Percentiles rank a stretch among this genome's conserved stretches.
phyloP scores from a whole-genome alignment of 2,113 vertebrate species.

The Ceratotherium simum region DNA sequence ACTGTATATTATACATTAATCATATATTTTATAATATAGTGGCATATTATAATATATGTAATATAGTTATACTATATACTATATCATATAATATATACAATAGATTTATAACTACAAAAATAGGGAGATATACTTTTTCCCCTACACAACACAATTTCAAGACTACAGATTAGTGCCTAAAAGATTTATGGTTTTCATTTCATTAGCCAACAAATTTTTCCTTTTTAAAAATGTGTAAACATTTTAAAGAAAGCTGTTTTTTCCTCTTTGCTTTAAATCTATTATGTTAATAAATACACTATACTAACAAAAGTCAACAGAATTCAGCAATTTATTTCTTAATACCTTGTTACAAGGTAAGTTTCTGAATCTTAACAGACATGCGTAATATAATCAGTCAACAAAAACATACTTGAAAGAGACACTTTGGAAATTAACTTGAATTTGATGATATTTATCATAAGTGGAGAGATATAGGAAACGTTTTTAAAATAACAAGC shows the following conservation, averaged over 20 bases:
- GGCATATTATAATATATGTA: neutral
- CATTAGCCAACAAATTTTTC: neutral
- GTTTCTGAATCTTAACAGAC: constrained; percentile 12
- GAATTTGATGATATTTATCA: neutral
- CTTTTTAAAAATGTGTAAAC: constrained; percentile 4
- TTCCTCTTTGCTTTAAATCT: constrained; percentile 37
- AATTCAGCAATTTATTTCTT: constrained; percentile 24
- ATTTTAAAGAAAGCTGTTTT: neutral
- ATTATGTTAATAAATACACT: neutral
- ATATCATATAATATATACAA: neutral
- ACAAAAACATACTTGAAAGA: neutral
- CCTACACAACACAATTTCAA: neutral
- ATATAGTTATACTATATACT: neutral
- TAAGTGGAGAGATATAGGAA: neutral
- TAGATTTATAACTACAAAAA: neutral
- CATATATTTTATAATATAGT: neutral
- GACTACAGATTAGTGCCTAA: neutral
- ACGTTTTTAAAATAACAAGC: neutral
- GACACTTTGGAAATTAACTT: neutral
- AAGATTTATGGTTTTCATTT: constrained; percentile 58
- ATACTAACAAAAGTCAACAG: neutral
- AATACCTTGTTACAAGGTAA: neutral
- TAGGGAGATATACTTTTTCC: neutral
- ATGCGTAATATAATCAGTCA: neutral
- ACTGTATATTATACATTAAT: neutral